Percentiles rank a stretch among this genome's conserved stretches.
These are phyloP conservation scores for Metopolophium dirhodum DNA, from an alignment of 1,140 invertebrate genomes.

Conservation along the genomic window DNA sequence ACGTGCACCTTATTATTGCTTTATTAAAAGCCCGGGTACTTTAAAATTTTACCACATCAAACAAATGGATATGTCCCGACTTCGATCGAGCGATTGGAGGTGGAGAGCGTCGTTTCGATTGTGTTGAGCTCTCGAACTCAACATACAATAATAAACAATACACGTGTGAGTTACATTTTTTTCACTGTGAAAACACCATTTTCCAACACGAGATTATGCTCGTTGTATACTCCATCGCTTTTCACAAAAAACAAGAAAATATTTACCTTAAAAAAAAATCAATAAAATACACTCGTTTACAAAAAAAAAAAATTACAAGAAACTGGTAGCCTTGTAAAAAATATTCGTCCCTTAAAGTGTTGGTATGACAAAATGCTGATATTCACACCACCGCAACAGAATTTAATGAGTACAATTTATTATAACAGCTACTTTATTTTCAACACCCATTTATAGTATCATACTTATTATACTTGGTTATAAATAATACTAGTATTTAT, in stretches of 20 bases:
- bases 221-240: not conserved
- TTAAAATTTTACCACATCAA: not conserved
- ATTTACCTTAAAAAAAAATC: not conserved
- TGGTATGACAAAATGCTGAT: not conserved
- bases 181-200: not conserved
- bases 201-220: not conserved
- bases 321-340: not conserved
- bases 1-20: not conserved
- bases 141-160: not conserved
- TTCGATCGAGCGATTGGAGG: not conserved
- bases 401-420: not conserved
- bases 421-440: not conserved
- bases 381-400: not conserved
- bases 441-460: not conserved
- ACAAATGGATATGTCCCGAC: not conserved
- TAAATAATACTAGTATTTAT: not conserved
- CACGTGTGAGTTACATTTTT: not conserved
- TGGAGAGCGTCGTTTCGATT: not conserved
- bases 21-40: not conserved
- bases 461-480: not conserved
- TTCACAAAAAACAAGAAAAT: not conserved
- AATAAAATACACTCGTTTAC: not conserved
- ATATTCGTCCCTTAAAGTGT: not conserved
- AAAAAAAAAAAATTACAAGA: not conserved
- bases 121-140: not conserved